Percentiles rank a stretch among this genome's conserved stretches.
These are phyloP conservation scores for Pocillopora verrucosa DNA, from an alignment of 64 coral and sea anemone species.

Conservation along the genomic window DNA sequence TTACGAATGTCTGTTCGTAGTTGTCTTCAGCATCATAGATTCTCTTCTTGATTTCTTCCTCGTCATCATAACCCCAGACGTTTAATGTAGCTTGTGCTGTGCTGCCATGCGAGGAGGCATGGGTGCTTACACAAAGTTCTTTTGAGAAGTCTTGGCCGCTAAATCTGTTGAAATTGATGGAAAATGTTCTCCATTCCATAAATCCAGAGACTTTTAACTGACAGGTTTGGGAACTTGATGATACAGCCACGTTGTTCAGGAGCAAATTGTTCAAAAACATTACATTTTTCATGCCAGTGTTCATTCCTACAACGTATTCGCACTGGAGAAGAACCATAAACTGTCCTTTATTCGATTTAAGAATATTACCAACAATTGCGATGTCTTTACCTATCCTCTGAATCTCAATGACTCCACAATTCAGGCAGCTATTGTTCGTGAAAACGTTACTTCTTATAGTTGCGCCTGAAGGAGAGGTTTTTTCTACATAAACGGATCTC, in stretches of 20 bases:
- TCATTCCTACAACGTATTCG: background rate
- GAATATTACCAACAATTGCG: slow-evolving; percentile 37
- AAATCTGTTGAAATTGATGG: slow-evolving; percentile 53
- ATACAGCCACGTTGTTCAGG: background rate
- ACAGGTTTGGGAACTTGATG: background rate
- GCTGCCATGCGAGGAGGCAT: slow-evolving; percentile 12
- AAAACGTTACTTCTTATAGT: slow-evolving; percentile 46
- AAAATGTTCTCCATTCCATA: slow-evolving; percentile 18
- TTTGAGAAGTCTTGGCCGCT: slow-evolving; percentile 41
- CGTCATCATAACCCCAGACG: slow-evolving; percentile 62
- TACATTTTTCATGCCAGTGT: background rate
- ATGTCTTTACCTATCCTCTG: slow-evolving; percentile 35
- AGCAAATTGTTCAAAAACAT: slow-evolving; percentile 55
- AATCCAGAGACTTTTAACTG: slow-evolving; percentile 43
- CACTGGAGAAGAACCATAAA: slow-evolving; percentile 48
- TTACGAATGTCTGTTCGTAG: slow-evolving; percentile 45
- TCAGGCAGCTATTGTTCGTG: slow-evolving; percentile 20
- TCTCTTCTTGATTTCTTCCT: slow-evolving; percentile 20
- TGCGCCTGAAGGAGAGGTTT: background rate
- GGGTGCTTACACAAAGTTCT: slow-evolving; percentile 54
- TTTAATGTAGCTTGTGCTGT: slow-evolving; percentile 38
- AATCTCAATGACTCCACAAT: slow-evolving; percentile 40
- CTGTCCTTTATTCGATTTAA: slow-evolving; percentile 48
- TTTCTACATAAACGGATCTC: slow-evolving; percentile 20
- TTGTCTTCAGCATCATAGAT: slow-evolving; percentile 78